Evolutionary conservation across 2,888 invertebrate species (phyloP), one percentile per base, ranked within the genome.

Genomic region (Agrenia bidenticulata): DNA sequence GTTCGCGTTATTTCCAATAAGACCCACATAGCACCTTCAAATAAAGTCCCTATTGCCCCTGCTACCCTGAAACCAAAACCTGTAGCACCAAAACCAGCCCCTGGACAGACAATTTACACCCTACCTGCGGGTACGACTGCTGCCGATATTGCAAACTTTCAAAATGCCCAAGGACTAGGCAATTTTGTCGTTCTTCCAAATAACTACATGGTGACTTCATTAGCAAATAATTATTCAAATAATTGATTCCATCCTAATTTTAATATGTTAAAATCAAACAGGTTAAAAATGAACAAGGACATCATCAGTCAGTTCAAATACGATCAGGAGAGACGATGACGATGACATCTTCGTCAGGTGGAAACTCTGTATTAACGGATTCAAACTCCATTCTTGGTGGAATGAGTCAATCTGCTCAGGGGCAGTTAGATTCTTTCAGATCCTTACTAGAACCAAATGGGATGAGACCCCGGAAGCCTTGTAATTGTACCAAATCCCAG

Each of bases 401-500:
- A 7, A 21, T 73, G n/a, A 58, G 64, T 15, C 64, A 68, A 54
- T 23, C 60, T 37, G 39, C 51, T 13, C 57, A 55, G 41, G 37
- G 50, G 17, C 69, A 57, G 23, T 71, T 67, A 42, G 76, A 76
- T 23, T 73, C 74, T 27, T 74, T 76, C 62, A 60, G 76, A 24
- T 74, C 74, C 7, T 62, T 76, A 19, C 62, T 80, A 11, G 83
- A 83, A 65, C 80, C 83, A 5, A 83, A 83, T 74, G 84, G 84
- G 17, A 82, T 84, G 66, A 83, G 89, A 73, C 88, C 91, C 1
- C 84, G 92, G 53, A 98, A 98, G 80, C 96, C 97, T 11, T 99
- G 99, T 82, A 99, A 99, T 81, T 99, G 99, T 81, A 98, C 95
- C 32, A 97, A 97, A 82, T 98, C 97, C 1, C 96, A 96, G 80